Conservation (phyloP, 2,888 invertebrate species). For the Melanostoma scalare region DNA sequence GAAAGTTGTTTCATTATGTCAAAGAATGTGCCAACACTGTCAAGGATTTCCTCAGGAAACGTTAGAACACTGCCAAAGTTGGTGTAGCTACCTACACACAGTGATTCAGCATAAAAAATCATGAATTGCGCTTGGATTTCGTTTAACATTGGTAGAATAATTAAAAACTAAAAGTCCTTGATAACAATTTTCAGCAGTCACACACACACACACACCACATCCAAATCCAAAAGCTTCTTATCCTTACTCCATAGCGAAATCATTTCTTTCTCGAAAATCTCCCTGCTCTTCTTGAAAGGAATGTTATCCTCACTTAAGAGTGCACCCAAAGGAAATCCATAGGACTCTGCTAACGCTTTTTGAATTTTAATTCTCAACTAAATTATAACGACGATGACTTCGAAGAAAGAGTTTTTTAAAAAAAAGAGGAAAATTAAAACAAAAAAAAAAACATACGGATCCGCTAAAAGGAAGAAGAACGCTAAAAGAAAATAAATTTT, state of each 20-base stretch:
- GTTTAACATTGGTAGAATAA: conserved; percentile 40
- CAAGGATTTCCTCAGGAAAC: conserved; percentile 19
- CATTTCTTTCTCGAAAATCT: conserved; percentile 47
- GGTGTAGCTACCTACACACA: neutral
- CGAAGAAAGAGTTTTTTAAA: conserved; percentile 13
- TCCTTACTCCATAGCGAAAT: conserved; percentile 13
- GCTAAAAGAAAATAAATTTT: conserved; percentile 52
- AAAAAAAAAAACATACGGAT: conserved; percentile 1
- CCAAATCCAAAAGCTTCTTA: conserved; percentile 13
- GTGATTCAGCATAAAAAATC: too few species aligned
- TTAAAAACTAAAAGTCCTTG: conserved; percentile 63
- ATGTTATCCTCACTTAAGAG: conserved; percentile 32
- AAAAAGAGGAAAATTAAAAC: conserved; percentile 5
- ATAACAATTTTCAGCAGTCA: conserved; percentile 30
- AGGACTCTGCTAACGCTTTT: conserved; percentile 52
- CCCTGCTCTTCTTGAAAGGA: conserved; percentile 17
- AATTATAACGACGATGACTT: conserved; percentile 47
- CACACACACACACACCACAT: conserved; percentile 34
- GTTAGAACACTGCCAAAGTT: neutral
- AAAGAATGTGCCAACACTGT: neutral
- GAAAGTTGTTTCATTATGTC: neutral
- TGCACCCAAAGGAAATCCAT: conserved; percentile 7
- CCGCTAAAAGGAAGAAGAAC: conserved; percentile 25
- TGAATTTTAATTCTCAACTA: conserved; percentile 59
- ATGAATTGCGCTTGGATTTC: neutral